Conservation (phyloP, 2,888 invertebrate genomes). For the Ganaspis brasiliensis region DNA sequence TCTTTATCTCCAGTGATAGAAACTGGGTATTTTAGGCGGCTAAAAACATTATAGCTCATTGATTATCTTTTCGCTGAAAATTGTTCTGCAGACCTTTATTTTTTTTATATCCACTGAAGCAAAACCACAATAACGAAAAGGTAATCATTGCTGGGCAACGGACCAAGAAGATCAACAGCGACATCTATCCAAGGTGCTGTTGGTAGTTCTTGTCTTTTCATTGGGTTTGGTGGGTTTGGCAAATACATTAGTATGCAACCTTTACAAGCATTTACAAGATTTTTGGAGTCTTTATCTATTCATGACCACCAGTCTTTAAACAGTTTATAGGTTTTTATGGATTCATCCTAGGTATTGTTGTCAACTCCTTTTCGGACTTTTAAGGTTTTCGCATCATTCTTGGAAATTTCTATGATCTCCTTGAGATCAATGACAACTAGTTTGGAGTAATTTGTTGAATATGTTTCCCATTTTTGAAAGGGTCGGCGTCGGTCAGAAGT, state of each 20-base stretch:
- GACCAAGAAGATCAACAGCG: constrained; percentile 60
- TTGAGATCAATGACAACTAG: not conserved
- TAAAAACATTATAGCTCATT: no score
- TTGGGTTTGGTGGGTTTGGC: not conserved
- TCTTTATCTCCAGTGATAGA: constrained; percentile 48
- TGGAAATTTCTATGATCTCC: not conserved
- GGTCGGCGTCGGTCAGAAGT: no score
- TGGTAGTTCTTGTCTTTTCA: constrained; percentile 28
- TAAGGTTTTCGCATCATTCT: no score
- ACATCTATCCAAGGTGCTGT: constrained; percentile 26
- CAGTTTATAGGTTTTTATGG: constrained; percentile 49
- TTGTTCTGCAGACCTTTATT: constrained; percentile 48
- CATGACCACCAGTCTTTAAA: constrained; percentile 61
- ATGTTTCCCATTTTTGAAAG: not conserved
- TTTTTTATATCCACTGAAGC: constrained; percentile 62
- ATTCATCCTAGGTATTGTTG: no score
- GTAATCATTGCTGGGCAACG: constrained; percentile 53
- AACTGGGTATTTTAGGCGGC: constrained; percentile 55
- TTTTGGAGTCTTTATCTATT: constrained; percentile 61
- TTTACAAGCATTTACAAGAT: constrained; percentile 52
- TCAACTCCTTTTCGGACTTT: no score
- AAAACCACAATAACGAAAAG: constrained; percentile 60
- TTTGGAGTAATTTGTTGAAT: not conserved
- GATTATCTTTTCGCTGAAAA: no score
- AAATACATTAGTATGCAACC: constrained; percentile 55